Evolutionary conservation across 2,113 vertebrate species (phyloP), one percentile per base, ranked within the genome.

Genomic region (Lepus americanus): DNA sequence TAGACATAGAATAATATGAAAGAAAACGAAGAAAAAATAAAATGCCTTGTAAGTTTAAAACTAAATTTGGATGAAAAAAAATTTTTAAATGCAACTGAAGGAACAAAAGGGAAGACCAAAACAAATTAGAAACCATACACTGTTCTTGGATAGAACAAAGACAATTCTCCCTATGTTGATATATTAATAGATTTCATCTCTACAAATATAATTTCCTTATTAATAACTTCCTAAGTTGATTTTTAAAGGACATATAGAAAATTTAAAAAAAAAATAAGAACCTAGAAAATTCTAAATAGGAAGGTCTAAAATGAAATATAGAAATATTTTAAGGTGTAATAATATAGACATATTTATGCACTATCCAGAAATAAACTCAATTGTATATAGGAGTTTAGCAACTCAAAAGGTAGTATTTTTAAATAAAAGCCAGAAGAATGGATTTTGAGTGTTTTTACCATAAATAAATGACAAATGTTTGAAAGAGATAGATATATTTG

Each of bases 1-100:
- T 55, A 67, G 51, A 81, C 81, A n/a, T 66, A 23, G 4, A 83
- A 78, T 53, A 83, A 78, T 53, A 84, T 59, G 3, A 76, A 83
- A 53, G 9, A 76, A 96, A 92, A 84, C 27, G 79, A 44, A 7
- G 20, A 23, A 69, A 66, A 67, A 2, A 29, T 44, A 29, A 64
- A 87, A 76, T 73, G 1, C 8, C 44, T 78, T 88, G 53, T 9
- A 69, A 83, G 20, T 4, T 70, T 82, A 14, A 74, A 89, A 69
- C 66, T 20, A 95, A 88, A 36, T 88, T 88, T 96, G 64, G 19
- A 31, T 22, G 27, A 86, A 44, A 23, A 1, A 90, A 90, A 89
- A 59, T 12, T 36, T 88, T 59, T 66, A 72, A 63, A 63, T 74
- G 13, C 61, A 95, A 79, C 12, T 74, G 9, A 87, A 51, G 1